Percentiles rank a stretch among this genome's conserved stretches.
Conservation (phyloP, 1,140 invertebrate species). For the Drosophila tropicalis region DNA sequence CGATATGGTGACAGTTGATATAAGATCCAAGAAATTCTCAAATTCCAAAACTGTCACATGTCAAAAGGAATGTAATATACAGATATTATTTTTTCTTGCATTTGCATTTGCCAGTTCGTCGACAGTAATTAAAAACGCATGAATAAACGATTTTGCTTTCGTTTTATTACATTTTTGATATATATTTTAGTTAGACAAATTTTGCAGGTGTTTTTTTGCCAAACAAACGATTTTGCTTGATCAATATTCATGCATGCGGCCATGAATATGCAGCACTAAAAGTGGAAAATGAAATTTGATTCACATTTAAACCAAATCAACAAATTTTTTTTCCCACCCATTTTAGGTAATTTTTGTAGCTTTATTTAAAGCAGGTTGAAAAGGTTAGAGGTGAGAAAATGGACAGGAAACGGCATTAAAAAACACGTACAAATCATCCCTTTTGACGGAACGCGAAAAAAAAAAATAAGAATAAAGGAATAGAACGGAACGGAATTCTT, state of each 20-base stretch:
- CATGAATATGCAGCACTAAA: slow-evolving; percentile 67
- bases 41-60: too few species aligned
- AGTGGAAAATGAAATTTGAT: slow-evolving; percentile 49
- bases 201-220: slow-evolving; percentile 22
- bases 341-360: slow-evolving; percentile 9
- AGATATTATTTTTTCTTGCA: neutral
- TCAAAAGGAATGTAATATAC: neutral
- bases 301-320: slow-evolving; percentile 40
- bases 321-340: slow-evolving; percentile 45
- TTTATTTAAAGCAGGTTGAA: slow-evolving; percentile 1
- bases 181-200: slow-evolving; percentile 11
- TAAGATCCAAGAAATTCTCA: too few species aligned
- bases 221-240: slow-evolving; percentile 67
- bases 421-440: slow-evolving; percentile 9
- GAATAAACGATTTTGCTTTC: slow-evolving; percentile 45
- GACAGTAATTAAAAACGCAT: slow-evolving; percentile 65
- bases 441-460: neutral
- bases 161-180: slow-evolving; percentile 30
- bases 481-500: neutral
- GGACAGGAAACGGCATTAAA: neutral
- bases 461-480: neutral
- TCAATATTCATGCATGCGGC: slow-evolving; percentile 71
- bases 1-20: too few species aligned
- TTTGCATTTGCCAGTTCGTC: slow-evolving; percentile 15
- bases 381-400: neutral